Evolutionary conservation across 2,888 invertebrate genomes (phyloP), one percentile per base, ranked within the genome.

Genomic region (Agriotes lineatus): DNA sequence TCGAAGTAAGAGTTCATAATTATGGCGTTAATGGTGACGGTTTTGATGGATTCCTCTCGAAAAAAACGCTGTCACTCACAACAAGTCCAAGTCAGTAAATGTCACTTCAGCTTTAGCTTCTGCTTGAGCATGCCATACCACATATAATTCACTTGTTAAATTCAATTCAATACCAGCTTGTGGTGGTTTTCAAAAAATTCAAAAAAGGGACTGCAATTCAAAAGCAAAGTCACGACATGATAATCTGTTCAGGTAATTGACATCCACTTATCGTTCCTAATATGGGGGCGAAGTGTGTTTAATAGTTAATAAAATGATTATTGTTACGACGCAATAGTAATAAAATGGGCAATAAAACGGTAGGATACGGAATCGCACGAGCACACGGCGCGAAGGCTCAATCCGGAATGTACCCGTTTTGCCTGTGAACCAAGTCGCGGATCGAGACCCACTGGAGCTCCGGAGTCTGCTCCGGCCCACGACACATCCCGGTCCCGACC

Each of bases 1-100:
- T 96, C 96, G 86, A 96, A 96, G 86, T 96, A 96, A 84, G 96
- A 96, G 93, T 96, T 96, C 96, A 96, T 96, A 85, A 85, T 90
- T 77, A 77, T 75, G 74, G 77, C 75, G 76, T 78, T 77, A 78
- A 77, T 78, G 76, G 76, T 78, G 76, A 30, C 74, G 76, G 73
- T 76, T 74, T 75, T 67, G 62, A 48, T 48, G 39, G 44, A 52
- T 33, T 50, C 58, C 57, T 50, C 56, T 44, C 25, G 54, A 57
- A 54, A 44, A 20, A 58, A 44, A n/a, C n/a, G n/a, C n/a, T n/a
- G n/a, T n/a, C n/a, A n/a, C n/a, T n/a, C n/a, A n/a, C n/a, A n/a
- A n/a, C n/a, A 56, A 25, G 25, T 52, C 6, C n/a, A n/a, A n/a
- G n/a, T n/a, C n/a, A n/a, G n/a, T 4, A 70, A 68, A 52, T 63